Evolutionary conservation across 2,113 vertebrate genomes (phyloP).

Genomic region (Formicarius rufipectus): DNA sequence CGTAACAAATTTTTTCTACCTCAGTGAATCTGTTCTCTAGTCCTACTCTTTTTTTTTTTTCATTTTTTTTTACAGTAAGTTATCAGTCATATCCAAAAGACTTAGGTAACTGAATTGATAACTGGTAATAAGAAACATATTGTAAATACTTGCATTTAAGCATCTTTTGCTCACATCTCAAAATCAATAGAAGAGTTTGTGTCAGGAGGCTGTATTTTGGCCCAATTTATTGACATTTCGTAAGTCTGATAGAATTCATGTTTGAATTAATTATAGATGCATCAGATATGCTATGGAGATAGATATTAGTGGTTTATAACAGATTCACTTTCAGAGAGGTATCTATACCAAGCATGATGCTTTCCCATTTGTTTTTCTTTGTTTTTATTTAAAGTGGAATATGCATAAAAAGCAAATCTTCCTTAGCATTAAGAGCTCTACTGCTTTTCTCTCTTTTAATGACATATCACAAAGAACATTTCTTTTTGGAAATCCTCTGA

Average conservation of each 20-base stretch:
- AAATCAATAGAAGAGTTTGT: neutral
- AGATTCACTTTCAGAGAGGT: neutral
- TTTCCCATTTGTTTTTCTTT: neutral
- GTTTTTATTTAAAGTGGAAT: neutral
- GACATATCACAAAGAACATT: neutral
- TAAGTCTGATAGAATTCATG: accelerated
- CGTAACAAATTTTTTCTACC: neutral
- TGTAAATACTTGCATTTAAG: neutral
- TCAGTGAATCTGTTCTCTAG: neutral
- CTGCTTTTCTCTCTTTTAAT: neutral
- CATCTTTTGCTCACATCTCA: neutral
- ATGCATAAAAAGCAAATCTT: neutral
- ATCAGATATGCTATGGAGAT: neutral
- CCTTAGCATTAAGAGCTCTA: neutral
- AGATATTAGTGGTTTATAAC: neutral
- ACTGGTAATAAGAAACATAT: neutral
- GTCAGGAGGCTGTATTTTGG: neutral
- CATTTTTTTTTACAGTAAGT: neutral
- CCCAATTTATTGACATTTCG: neutral
- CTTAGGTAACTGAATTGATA: neutral
- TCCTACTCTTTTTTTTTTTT: neutral
- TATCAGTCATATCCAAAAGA: neutral
- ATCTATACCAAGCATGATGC: neutral
- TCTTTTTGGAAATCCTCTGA: neutral
- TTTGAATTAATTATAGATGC: neutral